Conservation (phyloP, 1,140 invertebrate species). For the Heliconius nattereri region DNA sequence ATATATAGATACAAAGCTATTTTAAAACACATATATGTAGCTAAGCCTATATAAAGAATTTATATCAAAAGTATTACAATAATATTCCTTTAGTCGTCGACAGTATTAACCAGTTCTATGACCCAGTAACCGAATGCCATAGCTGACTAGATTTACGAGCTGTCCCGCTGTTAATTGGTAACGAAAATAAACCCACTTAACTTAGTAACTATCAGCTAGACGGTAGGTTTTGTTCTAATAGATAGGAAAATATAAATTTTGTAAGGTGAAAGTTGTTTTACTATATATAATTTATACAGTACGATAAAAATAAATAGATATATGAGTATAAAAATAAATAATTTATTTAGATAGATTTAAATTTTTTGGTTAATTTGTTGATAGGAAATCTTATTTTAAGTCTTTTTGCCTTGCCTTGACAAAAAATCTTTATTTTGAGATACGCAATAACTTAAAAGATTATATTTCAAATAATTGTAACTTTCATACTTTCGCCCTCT, state of each 20-base stretch:
- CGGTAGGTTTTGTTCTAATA: neutral
- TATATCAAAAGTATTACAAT: slow-evolving; percentile 2
- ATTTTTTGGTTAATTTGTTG: too few species aligned
- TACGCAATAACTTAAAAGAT: too few species aligned
- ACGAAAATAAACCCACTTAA: slow-evolving; percentile 13
- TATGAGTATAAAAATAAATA: too few species aligned
- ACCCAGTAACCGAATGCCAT: slow-evolving; percentile 53
- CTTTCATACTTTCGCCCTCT: too few species aligned
- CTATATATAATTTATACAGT: too few species aligned
- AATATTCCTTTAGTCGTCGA: slow-evolving; percentile 15
- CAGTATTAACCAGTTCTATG: slow-evolving; percentile 49
- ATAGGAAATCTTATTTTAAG: too few species aligned
- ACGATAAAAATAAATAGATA: too few species aligned
- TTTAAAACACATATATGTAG: neutral
- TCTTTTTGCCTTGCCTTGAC: too few species aligned
- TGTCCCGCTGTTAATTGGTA: slow-evolving; percentile 29
- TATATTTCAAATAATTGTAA: too few species aligned
- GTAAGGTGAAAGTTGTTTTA: neutral
- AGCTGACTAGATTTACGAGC: slow-evolving; percentile 40
- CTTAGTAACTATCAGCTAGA: neutral
- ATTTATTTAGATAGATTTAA: too few species aligned
- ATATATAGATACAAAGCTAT: too few species aligned
- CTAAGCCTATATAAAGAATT: neutral
- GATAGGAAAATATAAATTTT: neutral
- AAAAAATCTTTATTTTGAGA: too few species aligned